A percentile compares a stretch with the other conserved stretches of the same genome.
phyloP scores from a whole-genome alignment of 2,888 invertebrate genomes.

The Helicoverpa assulta region DNA sequence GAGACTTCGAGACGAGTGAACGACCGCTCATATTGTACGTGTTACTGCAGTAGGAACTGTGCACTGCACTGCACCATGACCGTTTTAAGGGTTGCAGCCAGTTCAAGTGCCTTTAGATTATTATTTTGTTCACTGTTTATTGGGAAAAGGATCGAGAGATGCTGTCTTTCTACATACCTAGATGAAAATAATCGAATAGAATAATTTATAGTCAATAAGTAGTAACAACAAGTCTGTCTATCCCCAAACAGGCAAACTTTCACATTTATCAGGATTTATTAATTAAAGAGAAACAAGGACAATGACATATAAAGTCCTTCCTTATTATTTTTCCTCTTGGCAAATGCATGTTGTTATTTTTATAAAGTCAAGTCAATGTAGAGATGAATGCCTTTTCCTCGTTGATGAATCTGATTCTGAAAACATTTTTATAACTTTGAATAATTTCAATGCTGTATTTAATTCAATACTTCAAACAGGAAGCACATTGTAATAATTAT shows the following conservation, averaged over 20 bases:
- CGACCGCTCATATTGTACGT: constrained; percentile 55
- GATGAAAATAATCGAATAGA: too few species aligned
- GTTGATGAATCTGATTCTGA: constrained; percentile 18
- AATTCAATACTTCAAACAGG: constrained; percentile 8
- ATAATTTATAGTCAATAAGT: too few species aligned
- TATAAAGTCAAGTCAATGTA: background rate
- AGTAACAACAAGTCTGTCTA: background rate
- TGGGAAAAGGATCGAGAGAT: too few species aligned
- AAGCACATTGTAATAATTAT: background rate
- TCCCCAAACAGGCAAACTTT: background rate
- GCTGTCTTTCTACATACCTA: background rate
- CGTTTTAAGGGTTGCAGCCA: constrained; percentile 28
- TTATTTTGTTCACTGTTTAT: background rate
- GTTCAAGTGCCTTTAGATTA: constrained; percentile 31
- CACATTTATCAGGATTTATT: background rate
- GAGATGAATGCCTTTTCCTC: constrained; percentile 14
- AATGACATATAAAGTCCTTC: constrained; percentile 1
- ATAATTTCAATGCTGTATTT: background rate
- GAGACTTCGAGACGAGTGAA: constrained; percentile 61
- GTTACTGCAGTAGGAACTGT: constrained; percentile 3
- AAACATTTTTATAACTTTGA: constrained; percentile 7
- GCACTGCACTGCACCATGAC: constrained; percentile 6
- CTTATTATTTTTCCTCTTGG: constrained; percentile 14
- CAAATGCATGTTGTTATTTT: background rate
- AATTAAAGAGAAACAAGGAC: constrained; percentile 6